A percentile compares a stretch with the other conserved stretches of the same genome.
phyloP scores from a whole-genome alignment of 1,140 invertebrate species.

The Zaprionus capensis region DNA sequence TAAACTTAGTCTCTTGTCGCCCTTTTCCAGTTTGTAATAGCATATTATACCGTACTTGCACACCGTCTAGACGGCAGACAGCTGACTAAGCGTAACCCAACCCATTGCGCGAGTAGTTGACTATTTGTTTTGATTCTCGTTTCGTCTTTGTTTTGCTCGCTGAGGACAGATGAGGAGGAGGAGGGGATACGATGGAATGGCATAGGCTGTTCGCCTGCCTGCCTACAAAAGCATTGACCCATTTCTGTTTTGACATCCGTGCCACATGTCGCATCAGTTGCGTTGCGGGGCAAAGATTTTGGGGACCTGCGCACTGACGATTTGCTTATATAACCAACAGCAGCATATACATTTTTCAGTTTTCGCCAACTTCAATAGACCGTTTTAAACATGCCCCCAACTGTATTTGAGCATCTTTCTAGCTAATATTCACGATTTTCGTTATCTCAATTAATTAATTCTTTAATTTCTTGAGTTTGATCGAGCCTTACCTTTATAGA shows the following conservation, averaged over 20 bases:
- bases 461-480: background rate
- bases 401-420: background rate
- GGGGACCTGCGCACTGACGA: slow-evolving; percentile 64
- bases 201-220: slow-evolving; percentile 19
- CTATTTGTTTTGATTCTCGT: slow-evolving; percentile 69
- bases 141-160: slow-evolving; percentile 54
- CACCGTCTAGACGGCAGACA: background rate
- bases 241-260: slow-evolving; percentile 53
- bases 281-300: slow-evolving; percentile 3
- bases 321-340: slow-evolving; percentile 71
- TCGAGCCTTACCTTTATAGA: slow-evolving; percentile 70
- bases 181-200: background rate
- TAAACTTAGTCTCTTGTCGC: background rate
- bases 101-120: slow-evolving; percentile 14
- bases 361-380: slow-evolving; percentile 7
- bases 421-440: background rate
- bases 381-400: background rate
- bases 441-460: background rate
- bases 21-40: background rate
- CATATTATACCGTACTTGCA: background rate
- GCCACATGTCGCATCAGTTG: slow-evolving; percentile 40
- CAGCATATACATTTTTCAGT: slow-evolving; percentile 78
- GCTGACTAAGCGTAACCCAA: slow-evolving; percentile 12
- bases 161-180: background rate
- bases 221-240: slow-evolving; percentile 75